Conservation (phyloP, 2,113 vertebrate species). For the Grus americana region DNA sequence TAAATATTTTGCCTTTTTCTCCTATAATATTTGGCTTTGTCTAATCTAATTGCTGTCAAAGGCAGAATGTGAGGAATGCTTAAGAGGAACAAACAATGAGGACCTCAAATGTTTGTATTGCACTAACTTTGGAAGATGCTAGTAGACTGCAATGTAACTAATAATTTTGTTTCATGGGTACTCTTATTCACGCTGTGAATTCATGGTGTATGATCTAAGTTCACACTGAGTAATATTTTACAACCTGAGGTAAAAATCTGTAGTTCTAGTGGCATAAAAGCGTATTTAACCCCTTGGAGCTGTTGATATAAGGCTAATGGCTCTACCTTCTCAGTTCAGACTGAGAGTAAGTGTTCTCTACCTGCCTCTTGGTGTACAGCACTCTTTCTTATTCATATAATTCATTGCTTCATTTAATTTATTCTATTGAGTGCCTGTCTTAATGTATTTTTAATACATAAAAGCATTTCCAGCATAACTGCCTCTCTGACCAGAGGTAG, state of each 20-base stretch:
- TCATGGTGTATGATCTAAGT: neutral
- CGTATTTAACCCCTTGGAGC: neutral
- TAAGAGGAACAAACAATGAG: conserved; percentile 62
- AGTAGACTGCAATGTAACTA: conserved; percentile 17
- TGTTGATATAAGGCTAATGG: neutral
- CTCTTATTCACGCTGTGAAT: neutral
- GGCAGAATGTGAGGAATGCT: conserved; percentile 59
- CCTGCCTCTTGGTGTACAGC: neutral
- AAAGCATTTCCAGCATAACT: conserved; percentile 2
- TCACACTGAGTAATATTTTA: neutral
- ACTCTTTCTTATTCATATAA: conserved; percentile 14
- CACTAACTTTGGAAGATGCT: conserved; percentile 27
- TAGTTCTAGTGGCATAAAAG: neutral
- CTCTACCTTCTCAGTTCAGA: neutral
- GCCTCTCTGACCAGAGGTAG: neutral
- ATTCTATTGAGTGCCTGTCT: conserved; percentile 16
- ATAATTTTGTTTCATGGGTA: conserved; percentile 26
- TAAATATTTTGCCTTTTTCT: conserved; percentile 80
- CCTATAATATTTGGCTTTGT: conserved; percentile 77
- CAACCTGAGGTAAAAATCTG: neutral
- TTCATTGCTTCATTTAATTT: conserved; percentile 51
- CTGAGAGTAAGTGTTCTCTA: neutral
- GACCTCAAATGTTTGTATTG: conserved; percentile 19
- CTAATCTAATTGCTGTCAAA: conserved; percentile 78
- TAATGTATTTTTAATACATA: conserved; percentile 54